phyloP scores from a whole-genome alignment of 2,113 vertebrate species.

The Myxocyprinus asiaticus region DNA sequence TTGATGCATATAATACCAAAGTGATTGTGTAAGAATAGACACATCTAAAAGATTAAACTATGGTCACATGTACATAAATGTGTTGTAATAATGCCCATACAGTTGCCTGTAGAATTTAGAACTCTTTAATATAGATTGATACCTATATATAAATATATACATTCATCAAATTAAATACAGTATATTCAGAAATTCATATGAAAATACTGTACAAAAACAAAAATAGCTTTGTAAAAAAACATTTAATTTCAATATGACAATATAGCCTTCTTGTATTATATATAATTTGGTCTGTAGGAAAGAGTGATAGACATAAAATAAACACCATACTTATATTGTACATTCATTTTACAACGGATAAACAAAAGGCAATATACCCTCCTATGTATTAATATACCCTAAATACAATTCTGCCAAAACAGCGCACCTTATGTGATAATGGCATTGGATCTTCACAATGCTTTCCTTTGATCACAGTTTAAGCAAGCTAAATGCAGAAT shows the following conservation, averaged over 20 bases:
- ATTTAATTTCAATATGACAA: slow-evolving; percentile 78
- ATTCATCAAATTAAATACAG: slow-evolving; percentile 68
- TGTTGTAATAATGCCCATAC: slow-evolving; percentile 48
- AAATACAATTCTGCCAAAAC: neutral
- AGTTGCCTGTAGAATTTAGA: slow-evolving; percentile 6
- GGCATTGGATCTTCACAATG: neutral
- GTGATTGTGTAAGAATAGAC: slow-evolving; percentile 1
- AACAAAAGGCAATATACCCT: slow-evolving; percentile 44
- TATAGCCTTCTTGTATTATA: slow-evolving; percentile 52
- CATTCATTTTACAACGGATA: slow-evolving; percentile 77
- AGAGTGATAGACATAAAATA: slow-evolving; percentile 62
- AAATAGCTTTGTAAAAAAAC: slow-evolving; percentile 89
- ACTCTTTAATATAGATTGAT: slow-evolving; percentile 8
- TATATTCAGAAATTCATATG: slow-evolving; percentile 53
- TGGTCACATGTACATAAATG: slow-evolving; percentile 22
- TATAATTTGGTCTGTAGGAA: slow-evolving; percentile 85
- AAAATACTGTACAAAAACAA: slow-evolving; percentile 89
- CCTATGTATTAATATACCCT: neutral
- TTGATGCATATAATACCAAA: neutral
- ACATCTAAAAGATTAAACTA: neutral
- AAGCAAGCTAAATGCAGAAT: neutral
- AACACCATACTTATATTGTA: slow-evolving; percentile 74
- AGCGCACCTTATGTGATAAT: neutral
- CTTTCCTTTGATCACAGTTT: slow-evolving; percentile 7
- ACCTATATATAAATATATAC: neutral